Conservation (phyloP, 2,113 vertebrate species). For the Charadrius vociferus region DNA sequence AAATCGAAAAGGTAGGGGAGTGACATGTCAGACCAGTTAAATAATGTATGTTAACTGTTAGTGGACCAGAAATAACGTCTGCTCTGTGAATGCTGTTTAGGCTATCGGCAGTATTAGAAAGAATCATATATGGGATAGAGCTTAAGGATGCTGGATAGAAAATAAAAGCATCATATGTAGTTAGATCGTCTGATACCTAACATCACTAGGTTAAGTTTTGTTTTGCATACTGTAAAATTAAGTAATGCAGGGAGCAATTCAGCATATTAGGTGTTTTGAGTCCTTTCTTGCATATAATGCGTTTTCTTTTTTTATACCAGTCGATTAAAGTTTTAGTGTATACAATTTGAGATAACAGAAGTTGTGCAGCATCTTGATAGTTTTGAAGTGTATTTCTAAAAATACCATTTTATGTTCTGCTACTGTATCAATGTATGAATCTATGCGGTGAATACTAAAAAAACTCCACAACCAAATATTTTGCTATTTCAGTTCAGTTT, state of each 20-base stretch:
- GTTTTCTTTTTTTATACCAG: background rate
- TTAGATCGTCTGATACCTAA: background rate
- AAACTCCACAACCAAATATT: background rate
- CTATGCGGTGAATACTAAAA: background rate
- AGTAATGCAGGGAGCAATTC: background rate
- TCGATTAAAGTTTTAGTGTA: background rate
- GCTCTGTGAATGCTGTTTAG: background rate
- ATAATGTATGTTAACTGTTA: background rate
- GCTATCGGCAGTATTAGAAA: background rate
- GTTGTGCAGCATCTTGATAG: background rate
- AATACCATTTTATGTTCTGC: background rate
- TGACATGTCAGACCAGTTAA: constrained; percentile 6
- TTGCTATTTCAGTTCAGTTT: background rate
- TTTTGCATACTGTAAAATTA: background rate
- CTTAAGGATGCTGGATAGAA: background rate
- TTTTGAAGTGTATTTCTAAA: background rate
- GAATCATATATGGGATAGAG: background rate
- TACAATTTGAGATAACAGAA: background rate
- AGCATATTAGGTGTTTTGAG: background rate
- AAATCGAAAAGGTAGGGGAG: constrained; percentile 7
- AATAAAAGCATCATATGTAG: background rate
- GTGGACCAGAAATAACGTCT: background rate
- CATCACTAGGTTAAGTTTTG: background rate
- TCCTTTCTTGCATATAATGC: background rate
- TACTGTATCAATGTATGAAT: background rate